Evolutionary conservation across 1,140 invertebrate species (phyloP).

Genomic region (Drosophila kurseongensis): DNA sequence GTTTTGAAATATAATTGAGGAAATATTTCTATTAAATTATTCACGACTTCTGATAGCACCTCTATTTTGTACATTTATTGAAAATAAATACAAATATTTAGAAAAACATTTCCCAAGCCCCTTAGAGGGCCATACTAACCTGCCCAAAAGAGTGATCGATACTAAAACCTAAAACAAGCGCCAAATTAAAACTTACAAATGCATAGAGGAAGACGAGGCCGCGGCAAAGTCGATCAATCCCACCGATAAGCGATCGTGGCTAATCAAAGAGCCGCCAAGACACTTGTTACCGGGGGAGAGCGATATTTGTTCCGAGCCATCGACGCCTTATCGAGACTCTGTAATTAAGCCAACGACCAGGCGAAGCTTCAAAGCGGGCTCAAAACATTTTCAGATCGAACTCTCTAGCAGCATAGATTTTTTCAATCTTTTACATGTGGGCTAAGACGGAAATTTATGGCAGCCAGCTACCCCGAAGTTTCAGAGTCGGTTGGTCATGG

Average conservation of each 20-base stretch:
- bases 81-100: background rate
- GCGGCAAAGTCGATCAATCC: conserved; percentile 23
- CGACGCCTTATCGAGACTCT: conserved; percentile 66
- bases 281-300: conserved; percentile 68
- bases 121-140: background rate
- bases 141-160: background rate
- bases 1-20: too few species aligned
- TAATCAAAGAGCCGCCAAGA: conserved; percentile 60
- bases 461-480: conserved; percentile 46
- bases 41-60: too few species aligned
- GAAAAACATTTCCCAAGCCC: background rate
- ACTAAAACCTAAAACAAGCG: conserved; percentile 50
- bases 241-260: conserved; percentile 45
- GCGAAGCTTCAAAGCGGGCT: background rate
- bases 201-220: conserved; percentile 2
- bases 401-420: conserved; percentile 28
- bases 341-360: conserved; percentile 66
- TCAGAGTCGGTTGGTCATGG: conserved; percentile 60
- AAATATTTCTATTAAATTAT: too few species aligned
- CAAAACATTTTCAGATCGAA: conserved; percentile 32
- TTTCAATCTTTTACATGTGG: conserved; percentile 58
- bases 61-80: too few species aligned
- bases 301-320: conserved; percentile 57
- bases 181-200: conserved; percentile 56
- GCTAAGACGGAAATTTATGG: conserved; percentile 76